phyloP scores from a whole-genome alignment of 2,113 vertebrate species.

The Heterocephalus glaber region DNA sequence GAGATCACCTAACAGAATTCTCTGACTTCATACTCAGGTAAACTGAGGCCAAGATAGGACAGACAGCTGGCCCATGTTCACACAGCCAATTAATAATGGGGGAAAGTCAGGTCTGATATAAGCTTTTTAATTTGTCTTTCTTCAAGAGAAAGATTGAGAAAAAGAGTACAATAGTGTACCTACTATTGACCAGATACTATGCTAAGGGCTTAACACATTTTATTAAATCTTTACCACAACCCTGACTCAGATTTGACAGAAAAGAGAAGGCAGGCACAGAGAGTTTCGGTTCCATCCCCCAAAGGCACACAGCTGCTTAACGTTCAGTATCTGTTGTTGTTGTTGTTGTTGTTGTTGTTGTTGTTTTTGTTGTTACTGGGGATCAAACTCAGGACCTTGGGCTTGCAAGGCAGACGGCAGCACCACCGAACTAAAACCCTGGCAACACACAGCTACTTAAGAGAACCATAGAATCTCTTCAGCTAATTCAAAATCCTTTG shows the following conservation, averaged over 20 bases:
- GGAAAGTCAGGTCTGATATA: background rate
- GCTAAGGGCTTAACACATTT: background rate
- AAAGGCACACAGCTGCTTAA: background rate
- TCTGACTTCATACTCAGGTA: background rate
- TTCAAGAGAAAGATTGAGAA: background rate
- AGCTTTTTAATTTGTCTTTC: background rate
- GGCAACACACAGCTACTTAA: too few species aligned
- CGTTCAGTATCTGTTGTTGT: too few species aligned
- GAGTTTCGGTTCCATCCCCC: background rate
- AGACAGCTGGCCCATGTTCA: background rate
- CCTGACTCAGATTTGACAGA: background rate
- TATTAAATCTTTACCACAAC: background rate
- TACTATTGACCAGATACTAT: background rate
- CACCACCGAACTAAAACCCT: too few species aligned
- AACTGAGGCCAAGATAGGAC: background rate
- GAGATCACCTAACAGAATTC: background rate
- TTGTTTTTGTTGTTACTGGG: too few species aligned
- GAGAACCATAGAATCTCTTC: background rate
- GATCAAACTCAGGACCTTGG: too few species aligned
- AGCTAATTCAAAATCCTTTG: background rate
- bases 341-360: too few species aligned
- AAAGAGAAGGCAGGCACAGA: background rate
- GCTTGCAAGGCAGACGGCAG: too few species aligned
- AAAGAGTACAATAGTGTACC: background rate
- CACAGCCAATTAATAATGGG: background rate